Percentiles rank a stretch among this genome's conserved stretches.
Evolutionary conservation across 1,140 invertebrate genomes (phyloP).

Genomic region (Drosophila ambigua): DNA sequence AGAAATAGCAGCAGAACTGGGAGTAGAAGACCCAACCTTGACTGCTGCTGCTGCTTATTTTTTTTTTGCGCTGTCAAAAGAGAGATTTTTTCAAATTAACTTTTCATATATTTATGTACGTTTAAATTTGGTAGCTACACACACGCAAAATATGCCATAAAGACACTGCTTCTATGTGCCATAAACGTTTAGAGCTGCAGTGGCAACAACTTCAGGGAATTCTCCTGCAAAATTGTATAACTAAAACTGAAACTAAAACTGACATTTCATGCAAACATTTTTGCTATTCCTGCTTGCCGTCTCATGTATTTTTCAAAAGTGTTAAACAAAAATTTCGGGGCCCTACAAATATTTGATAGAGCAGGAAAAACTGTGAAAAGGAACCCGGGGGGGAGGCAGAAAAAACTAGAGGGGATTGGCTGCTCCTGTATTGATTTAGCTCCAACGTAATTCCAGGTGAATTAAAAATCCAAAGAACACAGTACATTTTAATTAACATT

Average conservation of each 20-base stretch:
- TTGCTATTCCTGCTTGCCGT: constrained; percentile 12
- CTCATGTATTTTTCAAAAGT: constrained; percentile 53
- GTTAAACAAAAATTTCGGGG: constrained; percentile 28
- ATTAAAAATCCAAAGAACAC: no score
- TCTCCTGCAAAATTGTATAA: constrained; percentile 4
- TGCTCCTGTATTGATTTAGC: no score
- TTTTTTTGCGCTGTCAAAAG: constrained; percentile 65
- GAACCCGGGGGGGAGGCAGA: no score
- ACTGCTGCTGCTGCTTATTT: constrained; percentile 16
- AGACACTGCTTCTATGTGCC: constrained; percentile 56
- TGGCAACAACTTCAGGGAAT: constrained; percentile 10
- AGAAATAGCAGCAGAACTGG: constrained; percentile 10
- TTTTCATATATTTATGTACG: constrained; percentile 82
- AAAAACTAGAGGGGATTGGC: no score
- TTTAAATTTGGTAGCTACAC: constrained; percentile 57
- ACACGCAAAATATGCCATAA: constrained; percentile 1
- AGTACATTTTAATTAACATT: no score
- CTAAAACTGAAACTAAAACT: constrained; percentile 44
- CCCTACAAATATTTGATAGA: constrained; percentile 52
- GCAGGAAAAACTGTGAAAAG: not conserved
- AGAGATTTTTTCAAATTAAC: constrained; percentile 83
- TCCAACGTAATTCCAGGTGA: no score
- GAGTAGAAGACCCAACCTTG: constrained; percentile 27
- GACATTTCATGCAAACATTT: constrained; percentile 55
- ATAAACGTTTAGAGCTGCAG: constrained; percentile 57